These are phyloP conservation scores for Phylloscopus trochiloides DNA, from an alignment of 2,113 vertebrate genomes.

Conservation along the genomic window DNA sequence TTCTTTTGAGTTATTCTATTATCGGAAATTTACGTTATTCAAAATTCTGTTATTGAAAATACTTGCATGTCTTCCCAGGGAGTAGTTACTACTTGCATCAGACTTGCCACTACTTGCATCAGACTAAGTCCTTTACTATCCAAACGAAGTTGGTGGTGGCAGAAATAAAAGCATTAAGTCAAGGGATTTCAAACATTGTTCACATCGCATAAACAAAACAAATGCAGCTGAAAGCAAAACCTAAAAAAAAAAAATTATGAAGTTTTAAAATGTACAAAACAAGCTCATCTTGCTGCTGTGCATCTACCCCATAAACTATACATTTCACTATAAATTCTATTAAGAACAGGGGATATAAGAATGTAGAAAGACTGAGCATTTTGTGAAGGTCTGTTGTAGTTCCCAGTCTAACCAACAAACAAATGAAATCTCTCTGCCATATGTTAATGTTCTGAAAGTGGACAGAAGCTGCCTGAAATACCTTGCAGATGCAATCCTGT, in stretches of 20 bases:
- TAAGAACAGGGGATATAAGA: neutral
- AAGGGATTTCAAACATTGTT: neutral
- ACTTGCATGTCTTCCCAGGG: neutral
- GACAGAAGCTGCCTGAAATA: neutral
- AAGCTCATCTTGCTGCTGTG: fast-evolving
- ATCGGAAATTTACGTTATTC: neutral
- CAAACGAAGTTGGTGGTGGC: neutral
- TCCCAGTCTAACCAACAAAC: neutral
- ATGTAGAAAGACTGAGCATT: neutral
- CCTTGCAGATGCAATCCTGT: neutral
- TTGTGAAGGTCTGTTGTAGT: neutral
- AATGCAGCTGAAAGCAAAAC: neutral
- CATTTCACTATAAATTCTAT: neutral
- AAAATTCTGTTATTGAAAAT: neutral
- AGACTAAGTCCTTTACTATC: neutral
- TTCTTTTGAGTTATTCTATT: neutral
- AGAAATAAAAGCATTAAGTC: neutral
- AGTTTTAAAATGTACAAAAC: neutral
- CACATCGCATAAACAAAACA: neutral
- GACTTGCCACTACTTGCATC: neutral
- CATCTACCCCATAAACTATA: neutral
- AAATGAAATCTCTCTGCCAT: neutral
- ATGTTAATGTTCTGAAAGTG: neutral
- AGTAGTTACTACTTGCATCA: neutral
- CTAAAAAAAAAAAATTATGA: neutral